Conservation (phyloP, 1,140 invertebrate genomes). For the Heliothis subflexa region DNA sequence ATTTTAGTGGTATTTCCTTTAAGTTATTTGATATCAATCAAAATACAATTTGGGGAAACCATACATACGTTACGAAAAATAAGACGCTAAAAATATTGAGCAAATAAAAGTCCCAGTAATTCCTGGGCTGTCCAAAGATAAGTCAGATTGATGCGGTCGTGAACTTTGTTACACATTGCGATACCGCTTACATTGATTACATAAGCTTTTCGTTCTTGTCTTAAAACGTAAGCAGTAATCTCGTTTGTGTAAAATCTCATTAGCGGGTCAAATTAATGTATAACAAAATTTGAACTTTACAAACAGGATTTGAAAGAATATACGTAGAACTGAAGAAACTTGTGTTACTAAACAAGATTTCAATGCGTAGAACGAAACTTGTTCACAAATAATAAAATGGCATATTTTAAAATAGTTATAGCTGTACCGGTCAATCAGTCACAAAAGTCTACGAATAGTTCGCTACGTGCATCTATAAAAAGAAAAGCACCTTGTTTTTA, state of each 20-base stretch:
- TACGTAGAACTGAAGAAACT: neutral
- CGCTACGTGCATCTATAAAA: neutral
- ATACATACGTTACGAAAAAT: neutral
- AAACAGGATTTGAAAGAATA: neutral
- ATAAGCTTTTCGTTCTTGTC: slow-evolving; percentile 10
- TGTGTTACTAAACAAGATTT: neutral
- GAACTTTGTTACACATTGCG: slow-evolving; percentile 1
- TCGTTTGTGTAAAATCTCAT: neutral
- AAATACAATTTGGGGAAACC: too few relatives aligned
- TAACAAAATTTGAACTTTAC: neutral
- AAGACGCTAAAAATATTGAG: neutral
- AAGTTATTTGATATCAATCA: too few relatives aligned
- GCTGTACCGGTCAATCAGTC: neutral
- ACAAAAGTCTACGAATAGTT: neutral
- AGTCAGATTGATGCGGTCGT: neutral
- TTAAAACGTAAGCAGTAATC: neutral
- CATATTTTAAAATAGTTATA: neutral
- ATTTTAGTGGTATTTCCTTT: too few relatives aligned
- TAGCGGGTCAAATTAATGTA: neutral
- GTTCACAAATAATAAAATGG: neutral
- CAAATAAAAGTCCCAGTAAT: neutral
- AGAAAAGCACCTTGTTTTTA: slow-evolving; percentile 6
- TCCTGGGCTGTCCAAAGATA: neutral
- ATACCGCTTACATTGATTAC: slow-evolving; percentile 3
- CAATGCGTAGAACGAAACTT: neutral